Evolutionary conservation across 2,797 vertebrate species (phyloP).

Genomic region (Sternarchorhynchus goeldii): DNA sequence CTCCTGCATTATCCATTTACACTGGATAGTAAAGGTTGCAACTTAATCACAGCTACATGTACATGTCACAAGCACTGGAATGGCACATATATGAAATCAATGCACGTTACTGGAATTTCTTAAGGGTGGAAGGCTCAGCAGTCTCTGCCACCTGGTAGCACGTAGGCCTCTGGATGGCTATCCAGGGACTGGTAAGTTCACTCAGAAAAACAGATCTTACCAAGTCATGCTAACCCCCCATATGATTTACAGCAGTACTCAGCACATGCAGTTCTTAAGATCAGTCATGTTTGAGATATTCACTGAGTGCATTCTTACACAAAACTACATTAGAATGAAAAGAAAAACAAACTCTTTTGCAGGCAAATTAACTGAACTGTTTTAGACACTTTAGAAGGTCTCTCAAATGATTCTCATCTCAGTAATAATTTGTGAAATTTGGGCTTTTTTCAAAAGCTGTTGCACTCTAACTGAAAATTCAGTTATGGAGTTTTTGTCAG

Average conservation of each 20-base stretch:
- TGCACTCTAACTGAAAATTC: neutral
- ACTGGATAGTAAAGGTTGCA: neutral
- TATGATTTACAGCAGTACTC: slow-evolving; percentile 65
- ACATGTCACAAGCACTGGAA: slow-evolving; percentile 32
- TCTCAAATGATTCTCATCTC: too few relatives aligned
- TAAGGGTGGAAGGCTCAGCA: neutral
- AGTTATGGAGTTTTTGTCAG: neutral
- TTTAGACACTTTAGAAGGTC: too few relatives aligned
- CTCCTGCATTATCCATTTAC: slow-evolving; percentile 22
- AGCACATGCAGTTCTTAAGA: slow-evolving; percentile 51
- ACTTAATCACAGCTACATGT: slow-evolving; percentile 9
- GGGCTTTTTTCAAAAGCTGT: too few relatives aligned
- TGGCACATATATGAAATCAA: slow-evolving; percentile 36
- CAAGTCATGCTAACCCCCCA: slow-evolving; percentile 60
- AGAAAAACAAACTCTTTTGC: neutral
- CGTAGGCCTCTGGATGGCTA: slow-evolving; percentile 16
- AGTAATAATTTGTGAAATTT: too few relatives aligned
- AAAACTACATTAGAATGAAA: neutral
- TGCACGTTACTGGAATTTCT: slow-evolving; percentile 31
- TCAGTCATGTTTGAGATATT: slow-evolving; percentile 23
- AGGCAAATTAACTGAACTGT: too few relatives aligned
- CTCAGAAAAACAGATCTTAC: slow-evolving; percentile 75
- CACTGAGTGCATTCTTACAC: slow-evolving; percentile 17
- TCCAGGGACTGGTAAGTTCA: slow-evolving; percentile 69
- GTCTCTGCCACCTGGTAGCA: slow-evolving; percentile 58